A percentile compares a stretch with the other conserved stretches of the same genome.
phyloP scores from a whole-genome alignment of 35 echinoderm and acorn worm species.

The Heliocidaris erythrogramma region DNA sequence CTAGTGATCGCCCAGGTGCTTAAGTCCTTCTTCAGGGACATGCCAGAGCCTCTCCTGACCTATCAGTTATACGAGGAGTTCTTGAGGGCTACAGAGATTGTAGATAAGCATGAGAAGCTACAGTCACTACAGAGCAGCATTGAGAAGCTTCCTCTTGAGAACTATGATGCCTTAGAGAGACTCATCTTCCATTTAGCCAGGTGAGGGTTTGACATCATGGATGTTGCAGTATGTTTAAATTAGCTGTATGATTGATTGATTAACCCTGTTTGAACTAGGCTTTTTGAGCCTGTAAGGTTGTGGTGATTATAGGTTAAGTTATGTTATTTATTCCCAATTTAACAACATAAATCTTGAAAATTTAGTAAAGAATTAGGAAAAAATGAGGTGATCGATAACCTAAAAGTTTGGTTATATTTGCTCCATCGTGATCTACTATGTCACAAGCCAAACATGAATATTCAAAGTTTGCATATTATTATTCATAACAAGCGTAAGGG shows the following conservation, averaged over 20 bases:
- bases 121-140: constrained; percentile 76
- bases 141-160: constrained; percentile 77
- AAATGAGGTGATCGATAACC: no score
- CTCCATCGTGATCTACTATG: background rate
- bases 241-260: background rate
- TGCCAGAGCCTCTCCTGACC: constrained; percentile 91
- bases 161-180: constrained; percentile 90
- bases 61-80: constrained; percentile 98
- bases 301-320: background rate
- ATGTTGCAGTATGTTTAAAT: background rate
- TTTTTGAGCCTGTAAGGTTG: background rate
- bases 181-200: constrained; percentile 96
- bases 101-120: constrained; percentile 66
- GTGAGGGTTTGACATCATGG: constrained; percentile 22
- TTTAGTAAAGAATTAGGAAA: no score
- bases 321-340: no score
- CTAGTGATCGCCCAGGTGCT: constrained; percentile 87
- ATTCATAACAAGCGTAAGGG: no score
- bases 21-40: constrained; percentile 97
- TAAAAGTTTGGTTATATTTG: no score
- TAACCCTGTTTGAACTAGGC: background rate
- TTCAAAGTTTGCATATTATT: no score
- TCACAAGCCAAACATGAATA: background rate
- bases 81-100: constrained; percentile 74
- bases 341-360: no score